phyloP scores from a whole-genome alignment of 1,140 invertebrate genomes.

The Ganaspis sp. region DNA sequence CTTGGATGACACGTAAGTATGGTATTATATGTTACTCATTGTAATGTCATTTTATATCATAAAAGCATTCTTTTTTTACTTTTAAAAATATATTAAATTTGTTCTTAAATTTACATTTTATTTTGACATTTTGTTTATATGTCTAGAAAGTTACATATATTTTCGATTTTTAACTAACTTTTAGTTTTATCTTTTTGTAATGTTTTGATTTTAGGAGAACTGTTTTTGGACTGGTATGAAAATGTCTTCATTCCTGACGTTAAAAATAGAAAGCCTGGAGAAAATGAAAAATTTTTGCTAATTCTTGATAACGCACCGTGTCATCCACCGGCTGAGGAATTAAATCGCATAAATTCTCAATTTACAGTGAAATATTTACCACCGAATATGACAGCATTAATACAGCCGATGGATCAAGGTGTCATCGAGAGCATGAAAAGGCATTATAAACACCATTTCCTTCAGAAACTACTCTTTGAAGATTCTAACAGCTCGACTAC shows the following conservation, averaged over 20 bases:
- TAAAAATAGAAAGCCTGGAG: background rate
- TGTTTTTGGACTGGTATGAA: background rate
- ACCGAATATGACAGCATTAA: background rate
- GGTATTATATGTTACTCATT: no score
- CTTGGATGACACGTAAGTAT: background rate
- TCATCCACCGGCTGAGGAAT: background rate
- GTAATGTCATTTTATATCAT: no score
- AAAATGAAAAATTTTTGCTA: slow-evolving; percentile 12
- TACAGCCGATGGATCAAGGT: slow-evolving; percentile 21
- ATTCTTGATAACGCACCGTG: slow-evolving; percentile 26
- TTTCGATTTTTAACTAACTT: no score
- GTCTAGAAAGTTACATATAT: no score
- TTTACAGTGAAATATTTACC: slow-evolving; percentile 16
- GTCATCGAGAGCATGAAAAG: slow-evolving; percentile 18
- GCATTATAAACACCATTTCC: background rate
- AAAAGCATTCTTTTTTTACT: no score
- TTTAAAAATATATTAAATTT: no score
- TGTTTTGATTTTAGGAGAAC: no score
- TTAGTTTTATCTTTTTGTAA: no score
- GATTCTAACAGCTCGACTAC: background rate
- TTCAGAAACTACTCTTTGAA: background rate
- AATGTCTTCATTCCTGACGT: slow-evolving; percentile 20
- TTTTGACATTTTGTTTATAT: no score
- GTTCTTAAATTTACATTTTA: background rate
- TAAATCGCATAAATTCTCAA: background rate